Conservation (phyloP, 2,113 vertebrate genomes). For the Nothocercus nigrocapillus region DNA sequence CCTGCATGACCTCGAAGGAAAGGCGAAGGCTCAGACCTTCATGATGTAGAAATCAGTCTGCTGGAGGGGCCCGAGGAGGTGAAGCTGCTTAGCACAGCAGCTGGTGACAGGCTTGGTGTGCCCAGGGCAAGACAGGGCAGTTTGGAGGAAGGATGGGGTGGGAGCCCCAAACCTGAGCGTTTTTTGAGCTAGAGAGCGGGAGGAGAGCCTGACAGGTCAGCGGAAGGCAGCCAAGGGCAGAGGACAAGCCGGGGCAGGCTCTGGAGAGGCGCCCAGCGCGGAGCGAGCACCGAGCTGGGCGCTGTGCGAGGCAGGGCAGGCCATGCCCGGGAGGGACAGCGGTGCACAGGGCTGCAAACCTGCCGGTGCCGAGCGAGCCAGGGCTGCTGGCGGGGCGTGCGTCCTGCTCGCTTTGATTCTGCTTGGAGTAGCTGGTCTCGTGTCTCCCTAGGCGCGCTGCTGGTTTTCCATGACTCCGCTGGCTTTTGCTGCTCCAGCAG, state of each 20-base stretch:
- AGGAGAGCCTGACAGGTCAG: accelerated
- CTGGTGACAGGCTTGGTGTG: not conserved
- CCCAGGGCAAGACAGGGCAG: not conserved
- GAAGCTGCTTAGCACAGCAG: not conserved
- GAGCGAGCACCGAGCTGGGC: not conserved
- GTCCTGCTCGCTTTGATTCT: not conserved
- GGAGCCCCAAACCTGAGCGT: not conserved
- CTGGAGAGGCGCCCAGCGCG: not conserved
- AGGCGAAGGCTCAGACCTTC: not conserved
- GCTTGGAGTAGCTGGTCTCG: not conserved
- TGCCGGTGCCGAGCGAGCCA: accelerated
- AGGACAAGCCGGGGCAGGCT: not conserved
- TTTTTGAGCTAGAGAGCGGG: not conserved
- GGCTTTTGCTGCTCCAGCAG: not conserved
- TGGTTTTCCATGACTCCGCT: not conserved
- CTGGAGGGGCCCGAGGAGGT: not conserved
- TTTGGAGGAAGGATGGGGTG: not conserved
- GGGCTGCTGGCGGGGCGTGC: accelerated
- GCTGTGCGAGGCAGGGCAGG: not conserved
- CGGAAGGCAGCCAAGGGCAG: not conserved
- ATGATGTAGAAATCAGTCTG: accelerated
- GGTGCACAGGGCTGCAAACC: not conserved
- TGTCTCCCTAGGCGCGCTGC: not conserved
- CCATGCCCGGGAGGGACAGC: accelerated
- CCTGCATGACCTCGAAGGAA: not conserved